Base-by-base conservation (phyloP, 2,888 invertebrate species). In the Chalcosyrphus nemorum region DNA sequence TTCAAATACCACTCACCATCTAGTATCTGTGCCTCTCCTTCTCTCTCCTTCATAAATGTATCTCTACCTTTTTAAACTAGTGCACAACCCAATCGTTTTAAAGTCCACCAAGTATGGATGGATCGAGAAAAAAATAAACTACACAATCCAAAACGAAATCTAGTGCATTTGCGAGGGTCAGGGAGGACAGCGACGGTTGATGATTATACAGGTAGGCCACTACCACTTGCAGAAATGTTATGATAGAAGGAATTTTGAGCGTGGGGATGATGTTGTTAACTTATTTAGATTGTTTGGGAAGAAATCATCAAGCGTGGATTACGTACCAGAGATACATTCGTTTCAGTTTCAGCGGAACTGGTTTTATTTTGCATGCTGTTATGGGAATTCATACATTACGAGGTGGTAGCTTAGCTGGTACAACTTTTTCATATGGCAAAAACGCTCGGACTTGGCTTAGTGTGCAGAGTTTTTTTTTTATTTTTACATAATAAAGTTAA, bases 221-320 rank as follows among this genome's bases (percentile, higher is more conserved):
- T 61, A 75, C 66, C 74, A 68, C 45, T 21, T 29, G 32, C 27
- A 50, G 43, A 32, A 24, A 5, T 1, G 24, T 65, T 70, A 81
- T 81, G 77, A 71, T 54, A 21, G 59, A 72, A 72, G 43, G 57
- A 77, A 77, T 77, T 81, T 82, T 32, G 81, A 71, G 81, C 77
- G 81, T 71, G 81, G 81, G n/a, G n/a, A n/a, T n/a, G n/a, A 72
- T 57, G 38, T 63, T 76, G 65, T 57, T 65, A 38, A 43, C 41
- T 52, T 63, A 70, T 68, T 68, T 61, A 43, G 57, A 47, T n/a
- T n/a, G 24, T 71, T 72, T 41, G 41, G 13, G 32, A 17, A 47
- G 61, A 71, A 77, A 70, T 54, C 68, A 61, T 27, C 52, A 24
- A 17, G 24, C 65, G 27, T 19, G 27, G 59, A 52, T 76, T 76